A percentile compares a stretch with the other conserved stretches of the same genome.
Conservation (phyloP, 1,140 invertebrate genomes). For the Drosophila watanabei region DNA sequence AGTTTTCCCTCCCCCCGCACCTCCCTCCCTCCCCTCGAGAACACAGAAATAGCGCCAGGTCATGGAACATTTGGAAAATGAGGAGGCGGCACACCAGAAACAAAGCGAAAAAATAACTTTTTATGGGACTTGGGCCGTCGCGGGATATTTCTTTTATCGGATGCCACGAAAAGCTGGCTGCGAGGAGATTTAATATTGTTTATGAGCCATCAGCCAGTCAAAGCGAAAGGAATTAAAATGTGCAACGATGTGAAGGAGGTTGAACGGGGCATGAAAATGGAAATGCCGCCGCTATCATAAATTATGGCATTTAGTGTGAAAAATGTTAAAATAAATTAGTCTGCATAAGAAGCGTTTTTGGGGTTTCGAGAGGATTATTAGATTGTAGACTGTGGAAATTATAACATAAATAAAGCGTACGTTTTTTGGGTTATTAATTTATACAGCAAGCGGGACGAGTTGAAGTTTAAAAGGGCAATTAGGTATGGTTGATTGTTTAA, state of each 20-base stretch:
- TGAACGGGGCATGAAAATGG: slow-evolving; percentile 42
- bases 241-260: slow-evolving; percentile 53
- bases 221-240: slow-evolving; percentile 69
- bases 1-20: slow-evolving; percentile 47
- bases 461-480: not conserved
- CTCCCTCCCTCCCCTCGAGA: not conserved
- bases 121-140: slow-evolving; percentile 60
- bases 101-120: slow-evolving; percentile 55
- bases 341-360: slow-evolving; percentile 31
- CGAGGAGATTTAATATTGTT: slow-evolving; percentile 77
- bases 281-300: slow-evolving; percentile 64
- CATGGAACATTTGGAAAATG: slow-evolving; percentile 74
- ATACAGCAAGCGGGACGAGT: not conserved
- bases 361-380: slow-evolving; percentile 25
- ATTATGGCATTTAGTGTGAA: slow-evolving; percentile 78
- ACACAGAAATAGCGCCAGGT: slow-evolving; percentile 75
- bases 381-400: slow-evolving; percentile 40
- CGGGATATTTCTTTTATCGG: slow-evolving; percentile 50
- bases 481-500: slow-evolving; percentile 2
- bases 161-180: slow-evolving; percentile 15
- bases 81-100: slow-evolving; percentile 61
- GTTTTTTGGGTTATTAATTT: slow-evolving; percentile 37
- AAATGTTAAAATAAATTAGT: slow-evolving; percentile 63
- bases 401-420: slow-evolving; percentile 47
- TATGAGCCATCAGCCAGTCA: slow-evolving; percentile 72